phyloP scores from a whole-genome alignment of 2,888 invertebrate genomes.

The Sturmia bella region DNA sequence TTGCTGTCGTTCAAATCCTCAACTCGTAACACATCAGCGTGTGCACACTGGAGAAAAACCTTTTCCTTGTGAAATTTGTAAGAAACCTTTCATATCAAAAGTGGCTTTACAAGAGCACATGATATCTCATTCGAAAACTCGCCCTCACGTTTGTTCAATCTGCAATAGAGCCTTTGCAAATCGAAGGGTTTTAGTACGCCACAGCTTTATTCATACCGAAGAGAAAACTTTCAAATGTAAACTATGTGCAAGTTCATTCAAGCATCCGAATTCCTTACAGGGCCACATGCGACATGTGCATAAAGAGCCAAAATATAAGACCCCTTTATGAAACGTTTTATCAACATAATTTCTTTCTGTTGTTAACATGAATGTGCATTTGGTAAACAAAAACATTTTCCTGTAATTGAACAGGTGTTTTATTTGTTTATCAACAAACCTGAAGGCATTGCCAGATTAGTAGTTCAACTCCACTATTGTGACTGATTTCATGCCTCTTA shows the following conservation, averaged over 20 bases:
- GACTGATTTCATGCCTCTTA: constrained; percentile 20
- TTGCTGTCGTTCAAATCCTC: constrained; percentile 75
- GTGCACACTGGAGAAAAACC: constrained; percentile 78
- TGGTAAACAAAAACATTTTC: too few species aligned
- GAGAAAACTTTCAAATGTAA: constrained; percentile 78
- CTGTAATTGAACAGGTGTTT: too few species aligned
- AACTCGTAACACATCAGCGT: constrained; percentile 75
- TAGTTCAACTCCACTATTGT: constrained; percentile 15
- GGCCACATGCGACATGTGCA: constrained; percentile 76
- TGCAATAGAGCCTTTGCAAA: constrained; percentile 77
- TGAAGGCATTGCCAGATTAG: background rate
- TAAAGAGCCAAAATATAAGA: constrained; percentile 33
- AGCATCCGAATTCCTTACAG: constrained; percentile 78
- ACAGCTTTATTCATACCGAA: constrained; percentile 76
- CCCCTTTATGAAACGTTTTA: background rate
- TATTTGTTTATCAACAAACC: too few species aligned
- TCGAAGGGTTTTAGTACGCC: constrained; percentile 76
- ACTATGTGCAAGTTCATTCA: constrained; percentile 77
- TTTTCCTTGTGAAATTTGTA: constrained; percentile 75
- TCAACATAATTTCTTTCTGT: too few species aligned
- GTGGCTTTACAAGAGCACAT: constrained; percentile 76
- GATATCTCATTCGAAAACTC: constrained; percentile 76
- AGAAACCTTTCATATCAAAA: constrained; percentile 75
- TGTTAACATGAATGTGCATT: too few species aligned
- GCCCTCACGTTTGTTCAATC: constrained; percentile 75